Percentiles rank a stretch among this genome's conserved stretches.
These are phyloP conservation scores for Seira ritae DNA, from an alignment of 2,888 invertebrate species.

Conservation along the genomic window DNA sequence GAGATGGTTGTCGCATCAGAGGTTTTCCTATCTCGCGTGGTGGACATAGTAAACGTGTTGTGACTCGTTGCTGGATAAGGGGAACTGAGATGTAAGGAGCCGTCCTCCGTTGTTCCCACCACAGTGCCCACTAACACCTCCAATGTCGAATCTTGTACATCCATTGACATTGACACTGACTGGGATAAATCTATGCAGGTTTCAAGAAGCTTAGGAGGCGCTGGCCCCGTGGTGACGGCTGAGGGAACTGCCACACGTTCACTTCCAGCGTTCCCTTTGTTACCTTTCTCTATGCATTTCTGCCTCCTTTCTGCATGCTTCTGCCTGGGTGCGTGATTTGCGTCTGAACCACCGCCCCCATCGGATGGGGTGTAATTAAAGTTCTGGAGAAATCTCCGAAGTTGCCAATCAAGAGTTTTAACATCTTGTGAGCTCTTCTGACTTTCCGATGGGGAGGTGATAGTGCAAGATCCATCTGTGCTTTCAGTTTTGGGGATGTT, in stretches of 20 bases:
- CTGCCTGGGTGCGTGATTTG: background rate
- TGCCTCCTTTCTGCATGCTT: background rate
- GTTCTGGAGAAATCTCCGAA: conserved; percentile 55
- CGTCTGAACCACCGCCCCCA: background rate
- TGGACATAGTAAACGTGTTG: conserved; percentile 48
- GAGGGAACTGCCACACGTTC: background rate
- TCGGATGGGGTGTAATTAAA: conserved; percentile 50
- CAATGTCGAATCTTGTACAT: conserved; percentile 33
- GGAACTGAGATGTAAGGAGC: conserved; percentile 46
- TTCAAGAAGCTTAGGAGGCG: conserved; percentile 44
- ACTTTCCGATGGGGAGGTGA: conserved; percentile 51
- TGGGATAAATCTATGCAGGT: conserved; percentile 53
- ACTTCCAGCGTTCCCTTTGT: too few relatives aligned
- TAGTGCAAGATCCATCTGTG: conserved; percentile 38
- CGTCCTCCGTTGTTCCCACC: conserved; percentile 29
- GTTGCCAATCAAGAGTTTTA: conserved; percentile 62
- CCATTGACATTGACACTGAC: conserved; percentile 23
- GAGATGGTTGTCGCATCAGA: conserved; percentile 67
- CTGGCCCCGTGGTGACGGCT: background rate
- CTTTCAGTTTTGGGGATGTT: conserved; percentile 46
- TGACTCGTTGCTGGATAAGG: conserved; percentile 51
- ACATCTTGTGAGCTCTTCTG: conserved; percentile 54
- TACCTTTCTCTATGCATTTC: too few relatives aligned
- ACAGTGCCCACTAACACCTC: conserved; percentile 49
- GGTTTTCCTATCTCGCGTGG: conserved; percentile 55